Percentiles rank a stretch among this genome's conserved stretches.
Evolutionary conservation across 2,113 vertebrate genomes (phyloP).

Genomic region (Oreocharis arfaki): DNA sequence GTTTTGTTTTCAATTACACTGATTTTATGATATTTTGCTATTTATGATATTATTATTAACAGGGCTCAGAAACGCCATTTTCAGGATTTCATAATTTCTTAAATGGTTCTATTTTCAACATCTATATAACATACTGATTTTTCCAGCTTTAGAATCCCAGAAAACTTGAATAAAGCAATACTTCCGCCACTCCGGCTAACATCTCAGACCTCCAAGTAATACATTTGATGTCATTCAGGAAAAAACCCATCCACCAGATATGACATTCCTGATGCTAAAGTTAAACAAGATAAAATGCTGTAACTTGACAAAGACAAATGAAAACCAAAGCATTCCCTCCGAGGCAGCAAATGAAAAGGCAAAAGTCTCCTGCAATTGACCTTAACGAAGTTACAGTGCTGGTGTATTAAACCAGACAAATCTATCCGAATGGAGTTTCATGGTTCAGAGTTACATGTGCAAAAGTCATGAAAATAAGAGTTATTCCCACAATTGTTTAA

Average conservation of each 20-base stretch:
- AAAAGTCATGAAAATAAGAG: slow-evolving; percentile 26
- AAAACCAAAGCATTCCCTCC: neutral
- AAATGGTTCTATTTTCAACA: neutral
- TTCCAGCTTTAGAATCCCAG: neutral
- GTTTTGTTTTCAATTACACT: neutral
- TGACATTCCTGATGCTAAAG: neutral
- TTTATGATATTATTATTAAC: neutral
- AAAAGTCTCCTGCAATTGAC: neutral
- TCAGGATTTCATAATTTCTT: neutral
- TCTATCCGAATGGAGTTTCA: neutral
- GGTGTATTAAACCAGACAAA: neutral
- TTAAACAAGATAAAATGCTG: neutral
- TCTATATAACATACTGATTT: neutral
- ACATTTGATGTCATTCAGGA: neutral
- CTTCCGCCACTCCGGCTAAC: neutral
- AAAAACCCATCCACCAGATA: neutral
- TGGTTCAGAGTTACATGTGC: neutral
- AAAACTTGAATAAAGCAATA: neutral
- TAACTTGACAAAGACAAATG: neutral
- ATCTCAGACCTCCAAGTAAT: neutral
- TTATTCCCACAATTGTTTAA: neutral
- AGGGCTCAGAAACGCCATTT: neutral
- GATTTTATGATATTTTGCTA: neutral
- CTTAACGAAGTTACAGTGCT: neutral
- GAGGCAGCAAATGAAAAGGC: neutral